Conservation (phyloP, 1,140 invertebrate species). For the Anadara kagoshimensis region DNA sequence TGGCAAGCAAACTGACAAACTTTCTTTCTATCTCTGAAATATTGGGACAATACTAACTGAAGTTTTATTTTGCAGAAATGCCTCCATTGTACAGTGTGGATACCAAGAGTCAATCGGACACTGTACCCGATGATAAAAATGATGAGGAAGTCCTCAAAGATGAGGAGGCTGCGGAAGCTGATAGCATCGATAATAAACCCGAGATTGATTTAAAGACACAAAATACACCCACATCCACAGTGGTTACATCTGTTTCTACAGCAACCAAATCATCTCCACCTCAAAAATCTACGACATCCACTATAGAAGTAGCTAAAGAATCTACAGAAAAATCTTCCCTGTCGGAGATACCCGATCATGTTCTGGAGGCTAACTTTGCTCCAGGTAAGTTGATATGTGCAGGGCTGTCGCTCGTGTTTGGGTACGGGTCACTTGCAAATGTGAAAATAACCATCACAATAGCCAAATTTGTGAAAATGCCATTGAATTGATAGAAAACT, state of each 20-base stretch:
- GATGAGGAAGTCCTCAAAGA: slow-evolving; percentile 4
- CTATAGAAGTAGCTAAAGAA: background rate
- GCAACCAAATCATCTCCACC: background rate
- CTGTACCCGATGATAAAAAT: slow-evolving; percentile 6
- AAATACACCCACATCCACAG: background rate
- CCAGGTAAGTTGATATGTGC: background rate
- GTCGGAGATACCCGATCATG: slow-evolving; percentile 39
- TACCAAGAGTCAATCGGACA: slow-evolving; percentile 3
- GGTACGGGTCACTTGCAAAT: too few species aligned
- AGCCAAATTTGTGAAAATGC: too few species aligned
- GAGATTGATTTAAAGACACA: background rate
- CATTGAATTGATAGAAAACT: too few species aligned
- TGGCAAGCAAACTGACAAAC: too few species aligned
- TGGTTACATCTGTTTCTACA: background rate
- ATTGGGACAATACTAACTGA: too few species aligned
- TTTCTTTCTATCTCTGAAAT: too few species aligned
- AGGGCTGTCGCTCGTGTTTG: too few species aligned
- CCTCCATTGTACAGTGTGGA: background rate
- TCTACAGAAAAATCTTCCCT: background rate
- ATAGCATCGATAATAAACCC: background rate
- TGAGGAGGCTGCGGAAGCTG: background rate
- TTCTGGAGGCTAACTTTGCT: slow-evolving; percentile 27
- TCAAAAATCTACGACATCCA: background rate
- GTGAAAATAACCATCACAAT: too few species aligned
- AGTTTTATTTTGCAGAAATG: background rate